Evolutionary conservation across 2,888 invertebrate species (phyloP), one percentile per base, ranked within the genome.

Genomic region (Heliconius hortense): DNA sequence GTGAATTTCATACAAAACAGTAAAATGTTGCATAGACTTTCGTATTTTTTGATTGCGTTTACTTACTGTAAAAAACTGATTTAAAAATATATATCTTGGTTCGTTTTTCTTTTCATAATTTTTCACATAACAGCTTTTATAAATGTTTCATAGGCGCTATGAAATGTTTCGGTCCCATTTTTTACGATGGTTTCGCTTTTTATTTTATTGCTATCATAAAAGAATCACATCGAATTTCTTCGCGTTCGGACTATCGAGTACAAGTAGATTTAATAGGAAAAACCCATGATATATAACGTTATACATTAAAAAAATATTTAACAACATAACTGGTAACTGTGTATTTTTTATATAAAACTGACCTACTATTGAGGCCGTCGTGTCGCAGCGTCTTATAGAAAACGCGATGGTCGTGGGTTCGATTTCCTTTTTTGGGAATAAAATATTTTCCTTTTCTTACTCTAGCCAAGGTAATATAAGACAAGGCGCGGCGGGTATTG

Each of bases 201-300:
- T 75, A 76, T 78, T 79, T 76, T 77, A 78, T 78, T 73, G 72
- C 69, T 62, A 63, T 60, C 73, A 71, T 79, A 76, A 79, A 79
- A 68, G 13, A 28, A 31, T 24, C 56, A 15, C 60, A 69, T 69
- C 28, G 56, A 69, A 28, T 69, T 69, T 56, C 69, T 56, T 69
- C 56, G 56, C 15, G 48, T 35, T 35, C 31, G 11, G 31, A 69
- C n/a, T 69, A 31, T 56, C 53, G 24, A 56, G 56, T 56, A n/a
- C 53, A 69, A 56, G 69, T 53, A n/a, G 53, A 70, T 59, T 31
- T 59, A 53, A n/a, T 31, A 31, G 4, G 11, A 69, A 21, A 5
- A 13, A 7, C 13, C 5, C 11, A 5, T 60, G 15, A 3, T 56
- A 21, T 56, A 56, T 56, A n/a, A n/a, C 10, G 10, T 56, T n/a